Evolutionary conservation across 2,888 invertebrate species (phyloP).

Genomic region (Danaus chrysippus): DNA sequence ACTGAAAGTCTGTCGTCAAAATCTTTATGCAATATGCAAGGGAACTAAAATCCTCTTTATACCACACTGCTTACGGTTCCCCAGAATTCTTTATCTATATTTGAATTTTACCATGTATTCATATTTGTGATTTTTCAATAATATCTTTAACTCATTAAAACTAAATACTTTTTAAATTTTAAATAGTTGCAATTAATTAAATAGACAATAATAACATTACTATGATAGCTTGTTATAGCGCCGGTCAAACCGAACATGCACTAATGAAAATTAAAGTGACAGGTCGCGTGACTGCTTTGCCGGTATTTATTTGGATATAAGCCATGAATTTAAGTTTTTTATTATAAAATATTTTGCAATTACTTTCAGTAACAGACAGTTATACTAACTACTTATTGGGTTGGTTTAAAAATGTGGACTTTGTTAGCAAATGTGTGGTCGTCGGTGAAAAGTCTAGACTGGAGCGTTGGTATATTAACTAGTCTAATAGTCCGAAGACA

Average conservation of each 20-base stretch:
- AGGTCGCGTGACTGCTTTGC: slow-evolving; percentile 12
- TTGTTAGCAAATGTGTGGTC: not conserved
- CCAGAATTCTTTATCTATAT: not conserved
- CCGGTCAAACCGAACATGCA: slow-evolving; percentile 6
- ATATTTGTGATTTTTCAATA: not conserved
- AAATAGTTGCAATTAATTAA: not conserved
- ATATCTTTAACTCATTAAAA: not conserved
- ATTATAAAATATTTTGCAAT: not conserved
- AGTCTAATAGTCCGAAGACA: too few species aligned
- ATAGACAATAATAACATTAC: slow-evolving; percentile 8
- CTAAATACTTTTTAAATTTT: not conserved
- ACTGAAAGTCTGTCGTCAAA: slow-evolving; percentile 40
- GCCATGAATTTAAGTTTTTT: slow-evolving; percentile 3
- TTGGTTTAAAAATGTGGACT: not conserved
- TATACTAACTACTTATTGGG: slow-evolving; percentile 1
- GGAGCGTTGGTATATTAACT: too few species aligned
- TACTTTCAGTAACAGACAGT: slow-evolving; percentile 3
- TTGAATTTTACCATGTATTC: too few species aligned
- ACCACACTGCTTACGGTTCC: slow-evolving; percentile 8
- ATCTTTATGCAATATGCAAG: slow-evolving; percentile 41
- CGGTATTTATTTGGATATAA: slow-evolving; percentile 5
- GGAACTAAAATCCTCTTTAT: slow-evolving; percentile 17
- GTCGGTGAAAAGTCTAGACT: too few species aligned
- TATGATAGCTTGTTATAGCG: slow-evolving; percentile 2
- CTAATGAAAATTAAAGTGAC: slow-evolving; percentile 17